These are phyloP conservation scores for Drosophila erecta DNA, from an alignment of 1,140 invertebrate species.

Conservation along the genomic window DNA sequence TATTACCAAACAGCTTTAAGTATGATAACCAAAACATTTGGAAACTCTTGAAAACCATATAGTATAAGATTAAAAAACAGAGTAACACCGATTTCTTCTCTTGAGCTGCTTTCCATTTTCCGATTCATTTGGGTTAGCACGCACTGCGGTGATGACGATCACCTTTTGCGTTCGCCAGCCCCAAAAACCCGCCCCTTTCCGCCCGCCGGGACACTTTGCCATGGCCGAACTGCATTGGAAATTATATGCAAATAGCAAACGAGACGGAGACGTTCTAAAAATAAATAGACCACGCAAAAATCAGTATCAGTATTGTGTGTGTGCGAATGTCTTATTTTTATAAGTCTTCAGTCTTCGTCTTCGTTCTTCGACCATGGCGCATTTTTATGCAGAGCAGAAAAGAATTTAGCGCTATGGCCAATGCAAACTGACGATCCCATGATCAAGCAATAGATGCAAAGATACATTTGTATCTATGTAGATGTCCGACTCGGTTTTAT, in stretches of 20 bases:
- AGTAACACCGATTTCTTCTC: not conserved
- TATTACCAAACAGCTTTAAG: too few relatives aligned
- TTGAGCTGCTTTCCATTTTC: not conserved
- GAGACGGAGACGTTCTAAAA: conserved; percentile 54
- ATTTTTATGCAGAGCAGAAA: conserved; percentile 66
- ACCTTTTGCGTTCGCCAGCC: conserved; percentile 29
- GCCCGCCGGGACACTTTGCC: conserved; percentile 15
- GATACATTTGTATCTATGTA: conserved; percentile 25
- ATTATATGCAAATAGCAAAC: conserved; percentile 71
- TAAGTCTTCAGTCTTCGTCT: conserved; percentile 37
- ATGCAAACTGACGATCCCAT: conserved; percentile 52
- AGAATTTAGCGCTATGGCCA: conserved; percentile 54
- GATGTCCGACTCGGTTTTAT: conserved; percentile 6
- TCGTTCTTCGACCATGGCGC: conserved; percentile 51
- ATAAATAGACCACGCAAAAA: conserved; percentile 66
- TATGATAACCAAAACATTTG: too few relatives aligned
- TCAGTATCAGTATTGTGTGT: conserved; percentile 30
- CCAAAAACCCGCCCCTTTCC: not conserved
- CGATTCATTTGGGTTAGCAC: conserved; percentile 14
- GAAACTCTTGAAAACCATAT: too few relatives aligned
- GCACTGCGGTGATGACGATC: conserved; percentile 33
- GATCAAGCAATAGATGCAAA: conserved; percentile 31
- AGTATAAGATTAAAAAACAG: not conserved
- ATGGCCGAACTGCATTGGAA: conserved; percentile 69
- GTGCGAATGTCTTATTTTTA: conserved; percentile 64